Evolutionary conservation across 2,797 vertebrate genomes (phyloP), one percentile per base, ranked within the genome.

Genomic region (Sebastes iracundus): DNA sequence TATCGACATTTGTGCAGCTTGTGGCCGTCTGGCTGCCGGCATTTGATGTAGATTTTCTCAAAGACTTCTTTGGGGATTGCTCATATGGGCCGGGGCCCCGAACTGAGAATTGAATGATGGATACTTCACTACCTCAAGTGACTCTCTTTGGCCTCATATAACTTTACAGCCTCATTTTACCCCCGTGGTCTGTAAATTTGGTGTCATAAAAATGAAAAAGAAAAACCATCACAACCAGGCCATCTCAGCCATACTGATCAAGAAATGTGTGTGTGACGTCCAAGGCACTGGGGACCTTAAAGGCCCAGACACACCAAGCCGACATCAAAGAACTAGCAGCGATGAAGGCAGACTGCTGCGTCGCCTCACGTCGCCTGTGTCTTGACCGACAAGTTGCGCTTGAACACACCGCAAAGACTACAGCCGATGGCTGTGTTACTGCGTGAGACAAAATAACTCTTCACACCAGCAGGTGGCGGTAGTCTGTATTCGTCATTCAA

Each of bases 41-140:
- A 18, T 85, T 89, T 87, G 84, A 91, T 93, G 92, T 91, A 85
- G 90, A 91, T 93, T 88, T 82, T 90, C 73, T 87, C 79, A 80
- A 91, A 84, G 78, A 81, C 69, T 42, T 80, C 73, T 88, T 81
- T 68, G 69, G 89, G 88, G 81, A 85, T 87, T 79, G 86, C 72
- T 90, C 76, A 75, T 75, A 82, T 82, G 75, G 66, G 84, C 83
- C 28, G n/a, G 66, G 75, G 75, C 85, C 73, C 46, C 79, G 74
- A 56, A 53, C 60, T 87, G 78, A 87, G 74, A 91, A 83, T 53
- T 88, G 88, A 92, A 87, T 91, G 90, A 95, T 93, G 82, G 81
- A 90, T 92, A 62, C 86, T 85, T 64, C 58, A 81, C 67, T 10
- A 72, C 72, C 79, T 75, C 58, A 49, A 81, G 83, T 63, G 77